A percentile compares a stretch with the other conserved stretches of the same genome.
Evolutionary conservation across 2,888 invertebrate species (phyloP).

Genomic region (Yponomeuta sedellus): DNA sequence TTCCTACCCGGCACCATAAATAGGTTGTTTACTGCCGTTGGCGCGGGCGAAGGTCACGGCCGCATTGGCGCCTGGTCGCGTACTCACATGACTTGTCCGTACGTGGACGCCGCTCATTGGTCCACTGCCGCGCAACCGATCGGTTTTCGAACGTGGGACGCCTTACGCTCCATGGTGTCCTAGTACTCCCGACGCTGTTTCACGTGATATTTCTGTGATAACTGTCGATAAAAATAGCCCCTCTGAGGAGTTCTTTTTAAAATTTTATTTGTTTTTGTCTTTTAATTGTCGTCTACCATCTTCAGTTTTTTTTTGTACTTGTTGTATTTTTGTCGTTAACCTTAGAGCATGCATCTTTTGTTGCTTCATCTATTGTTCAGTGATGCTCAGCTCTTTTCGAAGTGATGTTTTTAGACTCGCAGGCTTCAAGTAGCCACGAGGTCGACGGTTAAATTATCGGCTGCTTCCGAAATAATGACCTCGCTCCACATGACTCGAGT

Average conservation of each 20-base stretch:
- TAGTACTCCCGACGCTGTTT: slow-evolving; percentile 9
- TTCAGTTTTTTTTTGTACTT: too few species aligned
- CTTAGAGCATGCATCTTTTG: background rate
- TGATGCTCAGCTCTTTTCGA: background rate
- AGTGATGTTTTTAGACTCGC: background rate
- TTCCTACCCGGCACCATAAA: slow-evolving; percentile 22
- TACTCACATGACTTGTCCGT: slow-evolving; percentile 54
- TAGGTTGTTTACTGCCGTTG: slow-evolving; percentile 33
- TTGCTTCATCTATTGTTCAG: background rate
- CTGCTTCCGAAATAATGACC: slow-evolving; percentile 28
- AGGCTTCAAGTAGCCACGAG: slow-evolving; percentile 23
- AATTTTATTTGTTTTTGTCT: background rate
- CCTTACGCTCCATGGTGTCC: slow-evolving; percentile 5
- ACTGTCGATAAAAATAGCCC: background rate
- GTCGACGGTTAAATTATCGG: slow-evolving; percentile 23
- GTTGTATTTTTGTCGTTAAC: background rate
- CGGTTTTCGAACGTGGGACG: background rate
- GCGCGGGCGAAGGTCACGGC: slow-evolving; percentile 57
- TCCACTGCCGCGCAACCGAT: slow-evolving; percentile 26
- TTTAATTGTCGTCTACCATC: too few species aligned
- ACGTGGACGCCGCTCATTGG: slow-evolving; percentile 55
- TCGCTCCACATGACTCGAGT: slow-evolving; percentile 31
- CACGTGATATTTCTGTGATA: background rate
- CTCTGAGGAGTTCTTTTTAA: background rate
- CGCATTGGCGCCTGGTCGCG: slow-evolving; percentile 45